Base-by-base conservation (phyloP, 2,797 vertebrate species). In the Tachyglossus aculeatus region DNA sequence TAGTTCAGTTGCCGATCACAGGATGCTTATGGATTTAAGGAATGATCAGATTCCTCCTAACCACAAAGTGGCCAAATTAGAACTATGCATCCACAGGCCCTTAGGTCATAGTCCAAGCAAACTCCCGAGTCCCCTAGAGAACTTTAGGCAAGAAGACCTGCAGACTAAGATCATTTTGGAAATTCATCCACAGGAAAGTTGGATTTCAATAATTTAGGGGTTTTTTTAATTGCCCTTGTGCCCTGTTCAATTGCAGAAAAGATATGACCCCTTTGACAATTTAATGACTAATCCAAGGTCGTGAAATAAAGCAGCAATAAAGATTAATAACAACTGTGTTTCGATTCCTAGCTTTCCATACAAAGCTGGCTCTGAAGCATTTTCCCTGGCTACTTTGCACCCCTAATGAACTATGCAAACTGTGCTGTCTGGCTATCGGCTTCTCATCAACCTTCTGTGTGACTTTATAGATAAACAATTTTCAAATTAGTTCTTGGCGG, bases 261-360 rank as follows among this genome's bases (percentile, higher is more conserved):
- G 24, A 41, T 60, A 19, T 32, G 40, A 55, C 18, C 38, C 6
- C 24, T 64, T 61, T 62, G 50, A 13, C 44, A 60, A 65, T 69
- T 71, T 70, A 78, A 65, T 72, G 51, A 57, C 19, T 48, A 65
- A 74, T 31, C 57, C 15, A 15, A 77, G 54, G 29, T 72, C 67
- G 65, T 56, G 24, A 45, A 74, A 58, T 59, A 56, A 67, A 60
- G 16, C 24, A 52, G 14, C 24, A 57, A 31, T 71, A 57, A 69
- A 63, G 25, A 34, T 32, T 65, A 43, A 53, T 16, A 75, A 14
- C 18, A 62, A 31, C 14, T 54, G 19, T 51, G 16, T 19, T 69
- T 54, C 41, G 13, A 41, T 40, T 58, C 24, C 3, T 22, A 7
- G 15, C 19, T 37, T 65, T 52, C 60, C 32, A 29, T 9, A 5